These are phyloP conservation scores for Tinamus guttatus DNA, from an alignment of 2,113 vertebrate species.

Conservation along the genomic window DNA sequence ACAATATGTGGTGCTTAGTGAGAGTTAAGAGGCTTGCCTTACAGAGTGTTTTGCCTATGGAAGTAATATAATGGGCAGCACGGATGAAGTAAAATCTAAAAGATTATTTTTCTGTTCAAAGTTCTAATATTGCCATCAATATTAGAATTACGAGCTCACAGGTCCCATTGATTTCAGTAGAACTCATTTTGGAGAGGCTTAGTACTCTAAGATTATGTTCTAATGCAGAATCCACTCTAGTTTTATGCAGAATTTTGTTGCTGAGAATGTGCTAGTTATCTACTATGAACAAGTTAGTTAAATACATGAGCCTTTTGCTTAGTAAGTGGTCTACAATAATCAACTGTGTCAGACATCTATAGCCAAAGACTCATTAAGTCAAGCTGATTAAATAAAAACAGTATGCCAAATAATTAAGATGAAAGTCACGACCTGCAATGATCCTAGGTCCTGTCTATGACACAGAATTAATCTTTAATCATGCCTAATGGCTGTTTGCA, in stretches of 20 bases:
- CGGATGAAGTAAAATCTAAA: neutral
- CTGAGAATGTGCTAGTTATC: neutral
- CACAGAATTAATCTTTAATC: conserved; percentile 82
- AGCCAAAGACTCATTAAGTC: conserved; percentile 73
- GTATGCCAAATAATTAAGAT: conserved; percentile 75
- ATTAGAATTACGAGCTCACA: neutral
- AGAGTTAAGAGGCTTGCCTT: neutral
- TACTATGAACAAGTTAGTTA: neutral
- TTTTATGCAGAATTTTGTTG: neutral
- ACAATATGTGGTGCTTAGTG: neutral
- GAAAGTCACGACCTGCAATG: conserved; percentile 74
- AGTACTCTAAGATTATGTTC: neutral
- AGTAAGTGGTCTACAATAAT: neutral
- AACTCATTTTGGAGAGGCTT: neutral
- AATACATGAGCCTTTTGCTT: neutral
- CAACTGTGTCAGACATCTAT: conserved; percentile 30
- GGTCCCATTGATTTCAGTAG: neutral
- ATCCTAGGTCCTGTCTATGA: conserved; percentile 65
- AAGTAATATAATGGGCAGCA: neutral
- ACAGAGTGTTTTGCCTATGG: neutral
- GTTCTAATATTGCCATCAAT: neutral
- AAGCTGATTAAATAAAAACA: conserved; percentile 80
- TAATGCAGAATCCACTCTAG: neutral
- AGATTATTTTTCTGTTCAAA: neutral
- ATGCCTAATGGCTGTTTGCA: conserved; percentile 74